Percentiles rank a stretch among this genome's conserved stretches.
phyloP scores from a whole-genome alignment of 2,888 invertebrate genomes.

The Stenolophus ochropezus region DNA sequence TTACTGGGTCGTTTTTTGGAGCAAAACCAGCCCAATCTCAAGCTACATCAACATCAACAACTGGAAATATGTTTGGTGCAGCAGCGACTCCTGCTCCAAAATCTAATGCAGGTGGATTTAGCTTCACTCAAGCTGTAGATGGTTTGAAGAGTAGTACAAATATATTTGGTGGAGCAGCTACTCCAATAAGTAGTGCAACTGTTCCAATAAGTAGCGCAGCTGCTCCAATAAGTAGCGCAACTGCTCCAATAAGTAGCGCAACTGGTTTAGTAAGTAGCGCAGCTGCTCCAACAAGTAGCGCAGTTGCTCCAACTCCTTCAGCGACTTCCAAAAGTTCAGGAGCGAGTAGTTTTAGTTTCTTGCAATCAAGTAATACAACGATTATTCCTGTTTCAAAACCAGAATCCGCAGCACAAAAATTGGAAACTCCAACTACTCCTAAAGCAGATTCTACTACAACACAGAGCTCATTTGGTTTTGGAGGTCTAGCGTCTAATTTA shows the following conservation, averaged over 20 bases:
- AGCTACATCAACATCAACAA: constrained; percentile 49
- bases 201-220: constrained; percentile 65
- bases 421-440: not conserved
- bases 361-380: constrained; percentile 11
- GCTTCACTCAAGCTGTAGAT: constrained; percentile 63
- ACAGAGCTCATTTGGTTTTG: not conserved
- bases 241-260: constrained; percentile 48
- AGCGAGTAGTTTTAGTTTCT: constrained; percentile 50
- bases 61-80: not conserved
- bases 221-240: constrained; percentile 64
- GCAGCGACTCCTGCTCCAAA: constrained; percentile 21
- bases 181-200: constrained; percentile 61
- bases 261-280: constrained; percentile 25
- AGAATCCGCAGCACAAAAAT: constrained; percentile 32
- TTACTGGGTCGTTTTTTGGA: constrained; percentile 17
- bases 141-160: constrained; percentile 42
- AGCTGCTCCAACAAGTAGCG: constrained; percentile 51
- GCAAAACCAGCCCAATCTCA: constrained; percentile 12
- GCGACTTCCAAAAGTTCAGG: constrained; percentile 41
- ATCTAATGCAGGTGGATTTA: constrained; percentile 55
- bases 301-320: not conserved
- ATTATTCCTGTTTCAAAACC: not conserved
- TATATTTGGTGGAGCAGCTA: constrained; percentile 62
- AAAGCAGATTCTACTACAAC: constrained; percentile 26
- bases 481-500: constrained; percentile 43